Evolutionary conservation across 2,113 vertebrate genomes (phyloP), one percentile per base, ranked within the genome.

Genomic region (Okapia johnstoni): DNA sequence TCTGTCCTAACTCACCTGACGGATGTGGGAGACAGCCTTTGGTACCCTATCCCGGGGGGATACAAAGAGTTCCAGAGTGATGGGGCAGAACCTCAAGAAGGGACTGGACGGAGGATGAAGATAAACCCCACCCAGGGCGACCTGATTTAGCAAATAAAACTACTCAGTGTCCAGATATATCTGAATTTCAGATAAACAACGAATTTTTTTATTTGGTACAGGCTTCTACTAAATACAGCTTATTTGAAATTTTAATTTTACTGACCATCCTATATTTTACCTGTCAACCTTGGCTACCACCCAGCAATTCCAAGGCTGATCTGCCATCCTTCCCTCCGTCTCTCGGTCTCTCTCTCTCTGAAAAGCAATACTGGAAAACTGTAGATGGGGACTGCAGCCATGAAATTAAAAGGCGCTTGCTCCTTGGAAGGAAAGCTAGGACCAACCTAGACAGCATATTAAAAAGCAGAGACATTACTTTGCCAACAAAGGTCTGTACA

Each of bases 81-180:
- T 1, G 48, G 16, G 26, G 1, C 11, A 19, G 40, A 16, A 13
- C 52, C n/a, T 36, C 61, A 83, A 30, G 54, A 85, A n/a, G 23
- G 50, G 8, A 23, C 17, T 6, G 7, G 73, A 33, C 2, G 1
- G 1, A 48, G 23, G 8, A 15, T 0, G n/a, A 33, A 50, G 70
- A 79, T 36, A 4, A 1, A 3, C 16, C 50, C 13, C 46, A 13
- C 52, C 46, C 3, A n/a, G 15, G 58, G 60, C 7, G 21, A 0
- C 50, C 36, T 28, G 17, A 60, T 7, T 25, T 19, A 50, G 57
- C 55, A 73, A 93, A 90, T 25, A 77, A 87, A 95, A 86, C 16
- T 8, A 17, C 2, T 60, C 11, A 1, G 48, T 3, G 1, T 26
- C 14, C 46, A 57, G n/a, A 9, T 30, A 46, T 14, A 46, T 30